Evolutionary conservation across 53 echinoderm and acorn worm genomes (phyloP).

Genomic region (Holothuria leucospilota): DNA sequence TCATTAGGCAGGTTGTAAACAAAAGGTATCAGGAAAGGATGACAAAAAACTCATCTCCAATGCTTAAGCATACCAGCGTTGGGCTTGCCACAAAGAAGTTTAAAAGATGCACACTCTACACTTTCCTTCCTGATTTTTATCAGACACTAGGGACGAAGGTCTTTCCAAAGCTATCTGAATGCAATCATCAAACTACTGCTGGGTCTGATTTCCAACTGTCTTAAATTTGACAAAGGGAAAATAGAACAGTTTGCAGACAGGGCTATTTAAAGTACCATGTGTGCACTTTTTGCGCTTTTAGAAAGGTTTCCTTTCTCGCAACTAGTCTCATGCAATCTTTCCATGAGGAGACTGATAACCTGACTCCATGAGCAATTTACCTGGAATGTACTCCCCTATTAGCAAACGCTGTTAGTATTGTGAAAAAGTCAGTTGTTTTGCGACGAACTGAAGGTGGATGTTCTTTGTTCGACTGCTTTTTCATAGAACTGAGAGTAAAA

Average conservation of each 20-base stretch:
- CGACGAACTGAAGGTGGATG: not conserved
- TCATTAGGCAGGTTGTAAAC: not conserved
- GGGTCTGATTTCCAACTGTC: conserved; percentile 10
- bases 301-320: not conserved
- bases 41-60: conserved; percentile 6
- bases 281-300: not conserved
- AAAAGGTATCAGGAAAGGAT: conserved; percentile 29
- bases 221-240: conserved; percentile 6
- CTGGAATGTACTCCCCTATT: not conserved
- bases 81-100: no score
- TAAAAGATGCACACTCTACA: no score
- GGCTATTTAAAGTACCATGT: not conserved
- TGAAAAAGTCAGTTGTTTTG: not conserved
- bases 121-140: not conserved
- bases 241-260: not conserved
- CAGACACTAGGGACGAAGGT: not conserved
- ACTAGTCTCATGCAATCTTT: not conserved
- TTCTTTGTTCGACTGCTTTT: not conserved
- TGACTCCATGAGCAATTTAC: conserved; percentile 5
- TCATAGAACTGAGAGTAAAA: no score
- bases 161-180: not conserved
- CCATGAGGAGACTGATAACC: not conserved
- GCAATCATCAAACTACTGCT: not conserved
- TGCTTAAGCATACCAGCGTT: no score
- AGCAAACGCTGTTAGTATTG: not conserved